Percentiles rank a stretch among this genome's conserved stretches.
Evolutionary conservation across 2,888 invertebrate species (phyloP).

Genomic region (Onchidella celtica): DNA sequence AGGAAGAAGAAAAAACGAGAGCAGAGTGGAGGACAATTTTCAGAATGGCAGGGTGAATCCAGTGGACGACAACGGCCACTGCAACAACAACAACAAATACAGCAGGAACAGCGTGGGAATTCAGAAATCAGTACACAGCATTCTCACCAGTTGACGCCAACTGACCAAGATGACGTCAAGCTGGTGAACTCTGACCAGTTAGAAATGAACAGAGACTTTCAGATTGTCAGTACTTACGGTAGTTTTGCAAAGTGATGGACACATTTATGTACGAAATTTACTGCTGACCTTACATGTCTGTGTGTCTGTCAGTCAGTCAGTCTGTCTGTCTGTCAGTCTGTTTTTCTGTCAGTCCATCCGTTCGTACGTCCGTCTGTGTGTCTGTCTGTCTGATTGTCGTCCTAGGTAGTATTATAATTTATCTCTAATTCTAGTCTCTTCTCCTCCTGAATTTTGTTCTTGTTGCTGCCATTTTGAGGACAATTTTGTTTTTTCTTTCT

Average conservation of each 20-base stretch:
- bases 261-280: too few species aligned
- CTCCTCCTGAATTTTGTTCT: too few species aligned
- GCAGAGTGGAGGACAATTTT: neutral
- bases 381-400: neutral
- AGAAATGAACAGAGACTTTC: conserved; percentile 18
- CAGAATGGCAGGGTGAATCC: neutral
- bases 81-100: neutral
- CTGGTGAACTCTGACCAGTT: conserved; percentile 7
- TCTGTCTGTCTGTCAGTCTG: neutral
- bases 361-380: neutral
- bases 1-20: too few species aligned
- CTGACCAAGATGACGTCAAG: neutral
- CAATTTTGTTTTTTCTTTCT: too few species aligned
- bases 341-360: neutral
- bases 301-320: neutral
- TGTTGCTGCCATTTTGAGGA: too few species aligned
- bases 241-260: neutral
- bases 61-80: neutral
- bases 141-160: neutral
- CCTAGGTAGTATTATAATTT: too few species aligned
- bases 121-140: too few species aligned
- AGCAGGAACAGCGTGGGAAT: neutral
- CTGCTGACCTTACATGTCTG: neutral
- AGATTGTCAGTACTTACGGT: conserved; percentile 11
- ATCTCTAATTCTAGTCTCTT: too few species aligned